phyloP scores from a whole-genome alignment of 2,113 vertebrate species.

The Tonatia bakeri region DNA sequence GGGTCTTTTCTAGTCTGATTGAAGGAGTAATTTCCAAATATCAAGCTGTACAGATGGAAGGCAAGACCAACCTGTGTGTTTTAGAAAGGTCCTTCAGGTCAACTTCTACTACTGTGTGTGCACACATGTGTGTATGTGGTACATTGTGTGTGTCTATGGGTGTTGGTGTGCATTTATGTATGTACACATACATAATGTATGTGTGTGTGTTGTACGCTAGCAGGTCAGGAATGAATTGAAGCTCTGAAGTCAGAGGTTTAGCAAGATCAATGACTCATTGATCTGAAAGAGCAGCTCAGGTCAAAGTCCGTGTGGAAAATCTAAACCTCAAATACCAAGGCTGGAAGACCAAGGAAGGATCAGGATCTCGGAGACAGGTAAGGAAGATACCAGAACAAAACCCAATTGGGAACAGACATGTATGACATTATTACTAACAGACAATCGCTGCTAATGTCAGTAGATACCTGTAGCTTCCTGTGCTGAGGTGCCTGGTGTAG shows the following conservation, averaged over 20 bases:
- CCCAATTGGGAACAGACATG: not conserved
- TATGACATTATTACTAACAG: not conserved
- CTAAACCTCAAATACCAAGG: not conserved
- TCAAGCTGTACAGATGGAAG: not conserved
- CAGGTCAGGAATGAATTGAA: not conserved
- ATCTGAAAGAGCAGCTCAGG: not conserved
- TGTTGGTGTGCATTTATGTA: too few relatives aligned
- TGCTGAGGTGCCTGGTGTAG: not conserved
- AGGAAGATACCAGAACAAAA: not conserved
- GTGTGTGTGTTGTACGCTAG: not conserved
- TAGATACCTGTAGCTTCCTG: not conserved
- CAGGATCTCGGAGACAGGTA: not conserved
- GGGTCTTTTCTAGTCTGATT: not conserved
- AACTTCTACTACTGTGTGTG: not conserved
- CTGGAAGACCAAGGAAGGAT: not conserved
- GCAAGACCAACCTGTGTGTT: not conserved
- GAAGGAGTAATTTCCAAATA: not conserved
- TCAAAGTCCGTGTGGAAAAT: not conserved
- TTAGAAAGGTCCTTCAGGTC: not conserved
- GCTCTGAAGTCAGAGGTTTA: not conserved
- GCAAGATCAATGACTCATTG: not conserved
- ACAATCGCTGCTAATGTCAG: not conserved
- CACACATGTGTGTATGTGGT: not conserved
- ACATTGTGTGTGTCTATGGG: not conserved
- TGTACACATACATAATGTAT: too few relatives aligned